Evolutionary conservation across 2,797 vertebrate genomes (phyloP).

Genomic region (Acanthurus tractus): DNA sequence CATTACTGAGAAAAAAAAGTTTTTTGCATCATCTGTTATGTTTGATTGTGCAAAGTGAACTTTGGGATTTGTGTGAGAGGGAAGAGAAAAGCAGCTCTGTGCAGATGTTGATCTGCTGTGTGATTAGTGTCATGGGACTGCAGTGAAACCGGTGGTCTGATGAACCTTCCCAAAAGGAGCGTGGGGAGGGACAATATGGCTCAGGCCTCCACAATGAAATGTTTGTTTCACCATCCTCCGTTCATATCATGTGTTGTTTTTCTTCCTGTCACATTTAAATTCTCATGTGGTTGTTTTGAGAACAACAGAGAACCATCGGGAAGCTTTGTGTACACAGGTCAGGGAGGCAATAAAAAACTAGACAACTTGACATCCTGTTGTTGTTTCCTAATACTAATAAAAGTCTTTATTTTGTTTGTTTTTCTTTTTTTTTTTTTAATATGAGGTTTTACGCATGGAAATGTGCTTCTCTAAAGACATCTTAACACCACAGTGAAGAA

Average conservation of each 20-base stretch:
- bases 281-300: conserved; percentile 65
- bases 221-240: conserved; percentile 54
- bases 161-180: conserved; percentile 45
- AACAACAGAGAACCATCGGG: conserved; percentile 16
- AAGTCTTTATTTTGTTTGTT: background rate
- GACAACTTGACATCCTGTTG: conserved; percentile 1
- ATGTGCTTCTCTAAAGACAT: background rate
- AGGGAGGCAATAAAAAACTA: background rate
- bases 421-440: background rate
- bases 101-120: conserved; percentile 55
- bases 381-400: background rate
- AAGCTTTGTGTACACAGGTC: background rate
- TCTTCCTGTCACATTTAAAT: conserved; percentile 57
- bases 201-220: conserved; percentile 55
- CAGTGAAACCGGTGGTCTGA: conserved; percentile 52
- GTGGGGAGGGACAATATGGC: conserved; percentile 42
- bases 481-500: background rate
- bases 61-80: conserved; percentile 1
- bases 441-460: background rate
- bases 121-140: conserved; percentile 78
- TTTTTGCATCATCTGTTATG: background rate
- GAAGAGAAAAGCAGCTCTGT: conserved; percentile 39
- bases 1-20: background rate
- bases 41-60: conserved; percentile 19
- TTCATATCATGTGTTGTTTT: conserved; percentile 76